These are phyloP conservation scores for Diacarnus erythraeanus DNA, from an alignment of 37 sponge, comb jelly and placozoan genomes.

Conservation along the genomic window DNA sequence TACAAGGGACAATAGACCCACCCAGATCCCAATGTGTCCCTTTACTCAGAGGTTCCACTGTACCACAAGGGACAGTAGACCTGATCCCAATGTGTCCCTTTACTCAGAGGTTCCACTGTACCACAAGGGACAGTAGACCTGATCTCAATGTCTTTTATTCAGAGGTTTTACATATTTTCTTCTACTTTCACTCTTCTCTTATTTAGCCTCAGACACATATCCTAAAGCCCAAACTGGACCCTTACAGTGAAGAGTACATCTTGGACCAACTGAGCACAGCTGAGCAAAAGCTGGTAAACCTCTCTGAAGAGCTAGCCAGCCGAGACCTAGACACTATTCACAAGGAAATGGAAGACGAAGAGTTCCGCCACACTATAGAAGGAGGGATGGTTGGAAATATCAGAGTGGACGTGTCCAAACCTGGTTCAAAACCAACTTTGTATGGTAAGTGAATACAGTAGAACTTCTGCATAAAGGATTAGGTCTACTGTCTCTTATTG, in stretches of 20 bases:
- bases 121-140: neutral
- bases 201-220: slow-evolving; percentile 67
- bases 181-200: neutral
- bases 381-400: slow-evolving; percentile 41
- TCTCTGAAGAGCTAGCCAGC: slow-evolving; percentile 89
- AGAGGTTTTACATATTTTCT: too few species aligned
- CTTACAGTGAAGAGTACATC: slow-evolving; percentile 80
- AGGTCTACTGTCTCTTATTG: too few species aligned
- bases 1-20: too few species aligned
- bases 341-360: slow-evolving; percentile 96
- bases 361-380: slow-evolving; percentile 68
- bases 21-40: too few species aligned
- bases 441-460: slow-evolving; percentile 67
- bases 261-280: slow-evolving; percentile 83
- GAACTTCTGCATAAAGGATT: too few species aligned
- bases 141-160: neutral
- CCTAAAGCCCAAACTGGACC: slow-evolving; percentile 72
- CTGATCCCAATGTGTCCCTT: neutral
- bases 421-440: slow-evolving; percentile 2
- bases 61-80: neutral
- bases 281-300: slow-evolving; percentile 91
- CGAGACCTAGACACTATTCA: slow-evolving; percentile 87
- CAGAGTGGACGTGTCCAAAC: slow-evolving; percentile 47
- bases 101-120: neutral
- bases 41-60: too few species aligned